These are phyloP conservation scores for Theocolax elegans DNA, from an alignment of 1,140 invertebrate species.

Conservation along the genomic window DNA sequence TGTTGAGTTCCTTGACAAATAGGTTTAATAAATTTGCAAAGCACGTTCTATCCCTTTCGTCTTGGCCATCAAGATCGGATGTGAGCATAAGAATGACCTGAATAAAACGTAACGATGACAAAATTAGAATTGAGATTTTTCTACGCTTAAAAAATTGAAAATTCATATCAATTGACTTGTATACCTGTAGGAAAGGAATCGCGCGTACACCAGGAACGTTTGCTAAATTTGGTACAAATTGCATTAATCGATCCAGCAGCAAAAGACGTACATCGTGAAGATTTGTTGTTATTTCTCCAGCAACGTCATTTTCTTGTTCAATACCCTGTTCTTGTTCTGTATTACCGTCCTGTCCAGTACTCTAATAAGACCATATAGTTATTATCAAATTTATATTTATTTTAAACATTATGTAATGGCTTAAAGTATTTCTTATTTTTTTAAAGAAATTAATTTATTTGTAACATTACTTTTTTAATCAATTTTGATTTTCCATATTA, in stretches of 20 bases:
- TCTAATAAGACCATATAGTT: slow-evolving; percentile 44
- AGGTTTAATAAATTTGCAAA: slow-evolving; percentile 80
- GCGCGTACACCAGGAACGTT: slow-evolving; percentile 81
- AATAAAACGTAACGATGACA: slow-evolving; percentile 25
- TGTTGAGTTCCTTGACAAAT: slow-evolving; percentile 82
- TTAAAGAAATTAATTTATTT: too few species aligned
- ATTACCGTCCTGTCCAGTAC: slow-evolving; percentile 58
- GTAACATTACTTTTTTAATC: too few species aligned
- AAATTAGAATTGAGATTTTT: too few species aligned
- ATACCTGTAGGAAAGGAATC: slow-evolving; percentile 90
- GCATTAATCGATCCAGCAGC: slow-evolving; percentile 71
- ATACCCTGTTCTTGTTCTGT: slow-evolving; percentile 52
- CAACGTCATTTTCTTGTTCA: slow-evolving; percentile 58
- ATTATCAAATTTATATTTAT: too few species aligned
- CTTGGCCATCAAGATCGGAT: slow-evolving; percentile 86
- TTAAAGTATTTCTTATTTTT: too few species aligned
- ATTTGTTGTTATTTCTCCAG: slow-evolving; percentile 59
- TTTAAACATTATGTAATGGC: too few species aligned
- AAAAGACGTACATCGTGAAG: slow-evolving; percentile 69
- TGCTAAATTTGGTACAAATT: slow-evolving; percentile 73
- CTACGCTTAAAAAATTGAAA: slow-evolving; percentile 51
- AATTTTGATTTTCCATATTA: slow-evolving; percentile 3
- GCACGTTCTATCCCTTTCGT: slow-evolving; percentile 81
- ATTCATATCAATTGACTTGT: not conserved
- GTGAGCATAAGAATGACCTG: slow-evolving; percentile 91